Evolutionary conservation across 2,888 invertebrate species (phyloP).

Genomic region (Phania funesta): DNA sequence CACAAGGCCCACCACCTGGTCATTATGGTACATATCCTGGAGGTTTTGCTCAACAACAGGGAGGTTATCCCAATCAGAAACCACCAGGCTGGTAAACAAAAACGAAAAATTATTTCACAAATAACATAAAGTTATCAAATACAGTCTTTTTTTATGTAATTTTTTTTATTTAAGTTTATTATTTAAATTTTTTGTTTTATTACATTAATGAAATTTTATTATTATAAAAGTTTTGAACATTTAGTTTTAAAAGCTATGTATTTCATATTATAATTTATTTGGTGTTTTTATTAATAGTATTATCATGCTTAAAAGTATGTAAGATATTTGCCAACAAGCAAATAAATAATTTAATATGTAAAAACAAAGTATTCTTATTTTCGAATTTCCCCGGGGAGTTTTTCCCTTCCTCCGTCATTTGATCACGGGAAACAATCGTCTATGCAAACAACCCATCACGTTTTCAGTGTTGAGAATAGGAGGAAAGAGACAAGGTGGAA

Average conservation of each 20-base stretch:
- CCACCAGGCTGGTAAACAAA: slow-evolving; percentile 79
- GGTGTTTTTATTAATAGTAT: slow-evolving; percentile 20
- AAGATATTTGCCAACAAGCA: slow-evolving; percentile 8
- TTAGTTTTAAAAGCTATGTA: slow-evolving; percentile 5
- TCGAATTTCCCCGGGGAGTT: too few relatives aligned
- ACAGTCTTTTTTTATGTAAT: slow-evolving; percentile 7
- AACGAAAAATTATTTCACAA: slow-evolving; percentile 5
- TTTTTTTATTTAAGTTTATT: slow-evolving; percentile 18
- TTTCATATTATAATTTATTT: not conserved
- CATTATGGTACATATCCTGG: slow-evolving; percentile 80
- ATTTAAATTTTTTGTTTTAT: slow-evolving; percentile 22
- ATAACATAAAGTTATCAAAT: not conserved
- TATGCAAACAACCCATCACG: too few relatives aligned
- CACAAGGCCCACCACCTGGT: slow-evolving; percentile 81
- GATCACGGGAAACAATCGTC: too few relatives aligned
- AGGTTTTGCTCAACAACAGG: slow-evolving; percentile 78
- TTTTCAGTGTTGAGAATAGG: too few relatives aligned
- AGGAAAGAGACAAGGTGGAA: too few relatives aligned
- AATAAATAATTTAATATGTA: slow-evolving; percentile 1
- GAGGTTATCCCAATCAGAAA: slow-evolving; percentile 79
- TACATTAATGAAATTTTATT: slow-evolving; percentile 34
- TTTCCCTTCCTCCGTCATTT: too few relatives aligned
- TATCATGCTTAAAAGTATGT: slow-evolving; percentile 15
- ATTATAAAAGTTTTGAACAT: slow-evolving; percentile 8
- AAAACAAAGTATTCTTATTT: too few relatives aligned